phyloP scores from a whole-genome alignment of 2,888 invertebrate genomes.

The Hirtodrosophila cameraria region DNA sequence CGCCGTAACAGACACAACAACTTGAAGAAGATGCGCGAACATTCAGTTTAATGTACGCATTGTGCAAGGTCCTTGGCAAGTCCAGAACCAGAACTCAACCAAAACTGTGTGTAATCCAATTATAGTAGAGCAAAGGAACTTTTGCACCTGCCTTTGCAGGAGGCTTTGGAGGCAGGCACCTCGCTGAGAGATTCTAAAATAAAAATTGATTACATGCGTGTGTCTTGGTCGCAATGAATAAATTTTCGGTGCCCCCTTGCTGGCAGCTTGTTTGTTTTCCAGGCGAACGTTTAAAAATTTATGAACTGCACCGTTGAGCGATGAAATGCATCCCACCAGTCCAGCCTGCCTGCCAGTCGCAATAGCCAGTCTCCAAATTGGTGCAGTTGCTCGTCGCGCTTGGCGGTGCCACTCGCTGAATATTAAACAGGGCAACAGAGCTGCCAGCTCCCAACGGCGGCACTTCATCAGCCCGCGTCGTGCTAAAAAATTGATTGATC shows the following conservation, averaged over 20 bases:
- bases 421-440: conserved; percentile 66
- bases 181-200: conserved; percentile 64
- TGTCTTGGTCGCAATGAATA: conserved; percentile 53
- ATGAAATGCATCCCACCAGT: conserved; percentile 46
- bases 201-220: conserved; percentile 78
- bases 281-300: conserved; percentile 68
- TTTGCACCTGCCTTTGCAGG: conserved; percentile 63
- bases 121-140: conserved; percentile 59
- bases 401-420: conserved; percentile 66
- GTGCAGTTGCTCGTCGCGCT: conserved; percentile 73
- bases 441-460: conserved; percentile 57
- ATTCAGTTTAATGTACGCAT: conserved; percentile 51
- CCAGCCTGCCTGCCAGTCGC: conserved; percentile 13
- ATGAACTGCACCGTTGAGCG: conserved; percentile 72
- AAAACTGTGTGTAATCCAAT: conserved; percentile 62
- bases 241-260: conserved; percentile 29
- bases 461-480: conserved; percentile 70
- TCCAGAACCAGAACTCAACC: conserved; percentile 7
- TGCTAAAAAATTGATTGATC: conserved; percentile 79
- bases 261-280: conserved; percentile 62
- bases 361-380: conserved; percentile 59
- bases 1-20: conserved; percentile 38
- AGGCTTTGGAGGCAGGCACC: conserved; percentile 10
- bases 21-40: conserved; percentile 43
- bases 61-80: conserved; percentile 34